phyloP scores from a whole-genome alignment of 2,797 vertebrate species.

The Remorina albescens region DNA sequence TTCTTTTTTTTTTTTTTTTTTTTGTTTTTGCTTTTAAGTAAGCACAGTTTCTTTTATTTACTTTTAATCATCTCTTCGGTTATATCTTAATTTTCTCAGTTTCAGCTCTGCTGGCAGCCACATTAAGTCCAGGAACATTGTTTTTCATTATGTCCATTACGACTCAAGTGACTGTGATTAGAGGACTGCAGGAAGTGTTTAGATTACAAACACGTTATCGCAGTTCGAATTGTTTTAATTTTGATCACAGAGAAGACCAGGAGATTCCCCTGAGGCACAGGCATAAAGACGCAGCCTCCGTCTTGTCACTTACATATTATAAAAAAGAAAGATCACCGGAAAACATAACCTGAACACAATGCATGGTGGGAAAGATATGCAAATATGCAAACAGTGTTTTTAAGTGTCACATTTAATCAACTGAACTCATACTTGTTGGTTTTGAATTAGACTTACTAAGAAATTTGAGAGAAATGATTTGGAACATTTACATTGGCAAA shows the following conservation, averaged over 20 bases:
- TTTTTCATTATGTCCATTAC: background rate
- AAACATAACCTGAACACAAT: background rate
- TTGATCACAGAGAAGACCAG: background rate
- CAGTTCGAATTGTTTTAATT: background rate
- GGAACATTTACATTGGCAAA: no score
- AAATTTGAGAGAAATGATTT: no score
- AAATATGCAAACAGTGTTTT: background rate
- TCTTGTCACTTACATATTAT: background rate
- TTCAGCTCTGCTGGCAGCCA: background rate
- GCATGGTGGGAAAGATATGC: background rate
- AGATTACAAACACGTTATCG: background rate
- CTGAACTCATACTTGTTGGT: no score
- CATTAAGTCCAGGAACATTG: background rate
- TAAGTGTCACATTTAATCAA: background rate
- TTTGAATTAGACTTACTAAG: no score
- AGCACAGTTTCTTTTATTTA: background rate
- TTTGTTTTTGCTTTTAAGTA: background rate
- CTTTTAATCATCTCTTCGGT: background rate
- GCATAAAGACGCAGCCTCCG: background rate
- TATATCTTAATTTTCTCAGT: background rate
- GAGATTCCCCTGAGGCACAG: background rate
- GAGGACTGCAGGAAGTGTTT: background rate
- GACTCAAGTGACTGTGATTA: background rate
- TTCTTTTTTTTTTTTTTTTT: no score
- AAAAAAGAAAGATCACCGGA: background rate